Percentiles rank a stretch among this genome's conserved stretches.
Conservation (phyloP, 2,113 vertebrate genomes). For the Collichthys lucidus region DNA sequence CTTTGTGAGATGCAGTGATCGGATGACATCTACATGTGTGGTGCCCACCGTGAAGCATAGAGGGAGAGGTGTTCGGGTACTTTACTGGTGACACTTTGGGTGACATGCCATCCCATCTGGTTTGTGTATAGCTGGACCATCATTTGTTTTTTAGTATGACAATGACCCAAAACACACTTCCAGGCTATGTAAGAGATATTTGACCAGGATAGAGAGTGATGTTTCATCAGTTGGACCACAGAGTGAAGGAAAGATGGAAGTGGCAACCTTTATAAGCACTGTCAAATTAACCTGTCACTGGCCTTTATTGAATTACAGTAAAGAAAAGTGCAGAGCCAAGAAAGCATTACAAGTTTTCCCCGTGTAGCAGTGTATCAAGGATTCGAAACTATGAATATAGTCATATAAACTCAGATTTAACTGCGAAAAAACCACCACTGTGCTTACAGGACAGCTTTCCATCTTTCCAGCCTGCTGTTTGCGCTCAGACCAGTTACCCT, state of each 20-base stretch:
- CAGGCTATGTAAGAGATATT: too few species aligned
- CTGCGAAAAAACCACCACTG: constrained; percentile 26
- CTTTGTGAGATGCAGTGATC: too few species aligned
- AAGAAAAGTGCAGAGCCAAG: background rate
- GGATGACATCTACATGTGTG: too few species aligned
- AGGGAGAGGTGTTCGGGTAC: too few species aligned
- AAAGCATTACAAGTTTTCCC: background rate
- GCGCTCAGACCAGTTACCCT: constrained; percentile 62
- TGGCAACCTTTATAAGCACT: background rate
- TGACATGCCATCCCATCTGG: too few species aligned
- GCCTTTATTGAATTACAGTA: background rate
- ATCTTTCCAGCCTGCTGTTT: constrained; percentile 69
- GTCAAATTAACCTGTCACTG: background rate
- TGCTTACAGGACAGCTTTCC: constrained; percentile 74
- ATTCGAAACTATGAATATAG: constrained; percentile 24
- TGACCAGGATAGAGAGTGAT: too few species aligned
- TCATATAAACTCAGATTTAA: constrained; percentile 29
- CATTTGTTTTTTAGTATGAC: too few species aligned
- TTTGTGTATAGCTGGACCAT: too few species aligned
- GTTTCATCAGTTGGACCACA: too few species aligned
- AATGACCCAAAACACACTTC: too few species aligned
- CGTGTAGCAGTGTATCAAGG: background rate
- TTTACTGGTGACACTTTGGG: too few species aligned
- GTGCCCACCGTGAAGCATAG: too few species aligned
- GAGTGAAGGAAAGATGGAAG: background rate